Evolutionary conservation across 1,140 invertebrate genomes (phyloP).

Genomic region (Caenorhabditis elegans): DNA sequence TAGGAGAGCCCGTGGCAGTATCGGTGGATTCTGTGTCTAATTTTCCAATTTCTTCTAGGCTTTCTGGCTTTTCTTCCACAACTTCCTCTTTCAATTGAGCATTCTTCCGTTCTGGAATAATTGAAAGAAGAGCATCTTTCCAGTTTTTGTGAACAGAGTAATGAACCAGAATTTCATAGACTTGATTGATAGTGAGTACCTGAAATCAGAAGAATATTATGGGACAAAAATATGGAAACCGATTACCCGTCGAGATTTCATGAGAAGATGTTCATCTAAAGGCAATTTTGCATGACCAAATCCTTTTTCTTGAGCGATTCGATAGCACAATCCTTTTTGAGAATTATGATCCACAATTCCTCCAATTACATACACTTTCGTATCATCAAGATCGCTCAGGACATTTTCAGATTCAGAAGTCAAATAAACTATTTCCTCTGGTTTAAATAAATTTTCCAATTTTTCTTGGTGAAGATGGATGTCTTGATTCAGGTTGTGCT

Average conservation of each 20-base stretch:
- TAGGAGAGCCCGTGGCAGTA: too few species aligned
- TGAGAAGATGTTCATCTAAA: conserved; percentile 83
- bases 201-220: conserved; percentile 40
- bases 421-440: conserved; percentile 83
- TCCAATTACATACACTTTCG: conserved; percentile 88
- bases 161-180: conserved; percentile 85
- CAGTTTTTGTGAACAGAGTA: conserved; percentile 79
- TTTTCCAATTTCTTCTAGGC: neutral
- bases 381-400: conserved; percentile 76
- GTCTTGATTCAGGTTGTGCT: conserved; percentile 91
- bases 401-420: conserved; percentile 90
- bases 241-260: conserved; percentile 82
- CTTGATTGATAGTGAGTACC: conserved; percentile 90
- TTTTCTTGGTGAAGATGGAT: conserved; percentile 69
- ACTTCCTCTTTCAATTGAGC: conserved; percentile 38
- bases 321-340: conserved; percentile 86
- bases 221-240: neutral
- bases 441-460: conserved; percentile 74
- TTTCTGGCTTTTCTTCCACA: conserved; percentile 5
- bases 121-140: conserved; percentile 80
- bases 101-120: conserved; percentile 71
- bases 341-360: conserved; percentile 95
- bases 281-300: conserved; percentile 84
- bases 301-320: conserved; percentile 77
- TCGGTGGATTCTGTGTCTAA: too few species aligned